Percentiles rank a stretch among this genome's conserved stretches.
These are phyloP conservation scores for Rhabdophis nuchalis DNA, from an alignment of 2,797 vertebrate genomes.

Conservation along the genomic window DNA sequence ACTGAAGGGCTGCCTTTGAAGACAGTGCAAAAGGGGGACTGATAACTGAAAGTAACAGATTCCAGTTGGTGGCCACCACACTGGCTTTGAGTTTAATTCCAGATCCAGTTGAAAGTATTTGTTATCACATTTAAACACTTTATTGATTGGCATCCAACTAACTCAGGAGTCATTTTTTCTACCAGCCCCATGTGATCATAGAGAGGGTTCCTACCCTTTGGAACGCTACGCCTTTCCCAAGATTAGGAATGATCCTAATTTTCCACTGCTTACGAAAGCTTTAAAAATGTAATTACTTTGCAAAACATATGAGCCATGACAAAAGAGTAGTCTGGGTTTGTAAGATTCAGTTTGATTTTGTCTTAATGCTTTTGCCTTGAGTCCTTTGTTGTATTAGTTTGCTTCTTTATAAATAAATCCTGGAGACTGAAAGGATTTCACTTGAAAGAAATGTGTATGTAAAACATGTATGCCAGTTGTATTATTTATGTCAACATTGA, in stretches of 20 bases:
- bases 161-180: not conserved
- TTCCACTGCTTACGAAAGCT: not conserved
- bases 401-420: not conserved
- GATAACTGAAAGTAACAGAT: not conserved
- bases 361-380: not conserved
- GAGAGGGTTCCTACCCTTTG: not conserved
- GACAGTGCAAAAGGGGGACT: not conserved
- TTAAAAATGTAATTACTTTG: not conserved
- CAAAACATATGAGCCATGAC: not conserved
- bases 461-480: not conserved
- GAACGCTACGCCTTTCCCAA: not conserved
- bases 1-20: not conserved
- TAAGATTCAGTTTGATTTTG: not conserved
- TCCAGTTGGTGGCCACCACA: not conserved
- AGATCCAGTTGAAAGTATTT: not conserved
- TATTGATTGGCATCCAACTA: not conserved
- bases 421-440: not conserved
- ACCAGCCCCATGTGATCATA: not conserved
- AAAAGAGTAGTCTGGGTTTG: not conserved
- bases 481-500: not conserved
- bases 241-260: not conserved
- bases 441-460: not conserved
- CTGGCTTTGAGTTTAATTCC: not conserved
- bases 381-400: not conserved
- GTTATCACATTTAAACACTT: not conserved